Evolutionary conservation across 2,888 invertebrate species (phyloP), one percentile per base, ranked within the genome.

Genomic region (Anoplius nigerrimus): DNA sequence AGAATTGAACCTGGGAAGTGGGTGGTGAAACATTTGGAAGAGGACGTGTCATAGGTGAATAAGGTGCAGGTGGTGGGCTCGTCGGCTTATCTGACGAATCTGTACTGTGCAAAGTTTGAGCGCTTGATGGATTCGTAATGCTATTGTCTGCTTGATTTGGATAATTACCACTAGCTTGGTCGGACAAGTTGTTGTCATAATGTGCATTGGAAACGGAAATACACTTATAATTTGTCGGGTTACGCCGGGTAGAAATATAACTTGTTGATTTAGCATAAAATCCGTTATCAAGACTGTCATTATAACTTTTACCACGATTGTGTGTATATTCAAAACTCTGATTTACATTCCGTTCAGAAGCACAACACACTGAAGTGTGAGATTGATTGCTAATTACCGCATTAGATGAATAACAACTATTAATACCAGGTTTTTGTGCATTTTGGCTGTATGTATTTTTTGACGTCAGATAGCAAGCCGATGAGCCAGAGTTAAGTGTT

Each of bases 1-100:
- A 88, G 70, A 86, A 84, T 82, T 86, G 88, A 72, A 87, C 87
- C 87, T 88, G 88, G 71, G 81, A 77, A 76, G 82, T 79, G 81
- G 86, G 80, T 55, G 87, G 86, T 81, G 87, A 87, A 67, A 85
- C 72, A 79, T 80, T 86, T 80, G 84, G 87, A 82, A 80, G 78
- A 61, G 87, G 87, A 73, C 76, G 82, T 73, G 84, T 82, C 80
- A 83, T 84, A 55, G 86, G 84, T 52, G 84, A 85, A 60, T 84
- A 83, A 15, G 85, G 85, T n/a, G 81, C 75, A 59, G 85, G 83
- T 21, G 83, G 84, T 69, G 85, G 85, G 74, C 85, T 86, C 74
- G 79, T 72, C 68, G 82, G 72, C 59, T 82, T 82, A 42, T 80
- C 79, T 43, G 65, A 56, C 34, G 34, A 48, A 52, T 53, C 55